phyloP scores from a whole-genome alignment of 2,797 vertebrate genomes.

The Danio albolineatus region DNA sequence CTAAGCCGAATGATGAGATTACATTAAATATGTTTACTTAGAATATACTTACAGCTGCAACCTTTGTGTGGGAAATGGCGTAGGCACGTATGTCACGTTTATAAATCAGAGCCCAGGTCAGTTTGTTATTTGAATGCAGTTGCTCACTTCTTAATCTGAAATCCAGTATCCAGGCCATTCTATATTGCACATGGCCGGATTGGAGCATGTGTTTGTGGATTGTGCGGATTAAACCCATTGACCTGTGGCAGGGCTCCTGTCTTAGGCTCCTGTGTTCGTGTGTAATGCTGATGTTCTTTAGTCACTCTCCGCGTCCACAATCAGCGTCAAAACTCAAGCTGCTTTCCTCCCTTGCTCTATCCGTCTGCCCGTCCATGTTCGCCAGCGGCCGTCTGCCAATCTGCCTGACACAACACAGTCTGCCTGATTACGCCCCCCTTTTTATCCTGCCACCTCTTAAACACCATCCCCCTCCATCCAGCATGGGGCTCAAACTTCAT shows the following conservation, averaged over 20 bases:
- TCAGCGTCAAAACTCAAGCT: constrained; percentile 78
- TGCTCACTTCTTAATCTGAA: neutral
- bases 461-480: constrained; percentile 9
- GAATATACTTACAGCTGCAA: too few relatives aligned
- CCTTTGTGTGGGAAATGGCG: too few relatives aligned
- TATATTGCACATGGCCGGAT: constrained; percentile 7
- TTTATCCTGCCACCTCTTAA: constrained; percentile 48
- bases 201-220: constrained; percentile 31
- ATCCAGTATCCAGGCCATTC: neutral
- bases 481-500: constrained; percentile 69
- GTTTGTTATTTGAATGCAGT: neutral
- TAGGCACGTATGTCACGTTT: too few relatives aligned
- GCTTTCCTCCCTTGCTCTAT: constrained; percentile 70
- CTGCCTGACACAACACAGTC: constrained; percentile 72
- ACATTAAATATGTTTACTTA: too few relatives aligned
- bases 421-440: constrained; percentile 54
- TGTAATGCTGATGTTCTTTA: constrained; percentile 58
- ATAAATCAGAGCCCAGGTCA: too few relatives aligned
- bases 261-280: constrained; percentile 13
- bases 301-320: constrained; percentile 68
- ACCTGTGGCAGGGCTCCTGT: constrained; percentile 67
- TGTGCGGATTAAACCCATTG: constrained; percentile 75
- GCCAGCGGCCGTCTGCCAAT: constrained; percentile 70
- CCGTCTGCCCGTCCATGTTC: constrained; percentile 28
- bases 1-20: too few relatives aligned